Base-by-base conservation (phyloP, 2,888 invertebrate species). In the Eupithecia subfuscata region DNA sequence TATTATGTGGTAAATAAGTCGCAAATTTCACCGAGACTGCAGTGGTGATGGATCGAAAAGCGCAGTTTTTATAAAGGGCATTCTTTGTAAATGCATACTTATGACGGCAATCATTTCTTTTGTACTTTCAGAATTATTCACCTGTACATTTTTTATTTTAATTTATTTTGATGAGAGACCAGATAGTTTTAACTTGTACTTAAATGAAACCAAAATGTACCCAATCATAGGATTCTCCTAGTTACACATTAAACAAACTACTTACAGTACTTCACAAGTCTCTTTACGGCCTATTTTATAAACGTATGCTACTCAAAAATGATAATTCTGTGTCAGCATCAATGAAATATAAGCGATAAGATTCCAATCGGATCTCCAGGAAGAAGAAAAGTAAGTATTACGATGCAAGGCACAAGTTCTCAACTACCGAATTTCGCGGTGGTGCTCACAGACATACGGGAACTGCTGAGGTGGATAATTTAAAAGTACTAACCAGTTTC, bases 1-100 rank as follows among this genome's bases (percentile, higher is more conserved):
- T 71, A 75, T 77, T 79, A 76, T 80, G 76, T 78, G 63, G 78
- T 80, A 79, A 78, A 82, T 79, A 80, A 79, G 78, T 80, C 74
- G 71, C 74, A 74, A 75, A 75, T 73, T 73, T 43, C 74, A 73
- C 75, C 68, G 75, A 76, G 72, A 77, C 78, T 79, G 79, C 78
- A 78, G 67, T 78, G 74, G 75, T 78, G 75, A 75, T 69, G 67
- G 45, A 64, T 70, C 65, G 71, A 60, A 77, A 77, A 71, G 69
- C 74, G 75, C 70, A 75, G 73, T 76, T 70, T 67, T 76, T 68
- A 70, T 30, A 34, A 64, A 30, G 64, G 34, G 34, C 30, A 64
- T 64, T 64, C 64, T 34, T 34, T 16, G 34, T 63, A 56, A 22
- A 56, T 64, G 64, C 4, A 64, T 34, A 18, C 8, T 30, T 18